These are phyloP conservation scores for Eupsilia transversa DNA, from an alignment of 2,888 invertebrate genomes.

Conservation along the genomic window DNA sequence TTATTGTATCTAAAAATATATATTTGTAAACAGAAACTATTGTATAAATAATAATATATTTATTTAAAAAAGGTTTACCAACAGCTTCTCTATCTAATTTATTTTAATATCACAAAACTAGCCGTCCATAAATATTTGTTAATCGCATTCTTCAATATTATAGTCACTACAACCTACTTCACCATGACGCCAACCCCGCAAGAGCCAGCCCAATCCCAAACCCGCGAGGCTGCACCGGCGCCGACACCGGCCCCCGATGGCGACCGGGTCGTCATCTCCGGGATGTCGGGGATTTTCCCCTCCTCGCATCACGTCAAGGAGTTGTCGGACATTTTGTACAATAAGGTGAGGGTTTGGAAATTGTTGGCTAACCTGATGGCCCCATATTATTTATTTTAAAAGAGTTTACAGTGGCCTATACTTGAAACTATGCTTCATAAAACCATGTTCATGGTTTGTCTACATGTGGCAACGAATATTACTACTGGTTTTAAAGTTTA, in stretches of 20 bases:
- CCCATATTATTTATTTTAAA: too few species aligned
- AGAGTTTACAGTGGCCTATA: too few species aligned
- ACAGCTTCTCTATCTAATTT: too few species aligned
- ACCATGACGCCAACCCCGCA: slow-evolving; percentile 60
- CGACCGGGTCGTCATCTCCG: slow-evolving; percentile 64
- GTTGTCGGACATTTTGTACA: slow-evolving; percentile 62
- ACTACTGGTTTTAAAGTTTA: too few species aligned
- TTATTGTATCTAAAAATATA: not conserved
- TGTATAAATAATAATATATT: not conserved
- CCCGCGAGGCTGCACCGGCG: not conserved
- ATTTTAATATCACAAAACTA: not conserved
- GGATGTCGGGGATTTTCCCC: slow-evolving; percentile 75
- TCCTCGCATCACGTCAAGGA: slow-evolving; percentile 65
- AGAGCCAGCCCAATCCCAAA: slow-evolving; percentile 32
- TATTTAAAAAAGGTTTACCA: too few species aligned
- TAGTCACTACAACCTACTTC: not conserved
- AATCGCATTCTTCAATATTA: not conserved
- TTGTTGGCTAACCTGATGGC: too few species aligned
- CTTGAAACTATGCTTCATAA: too few species aligned
- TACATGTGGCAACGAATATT: too few species aligned
- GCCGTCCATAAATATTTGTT: not conserved
- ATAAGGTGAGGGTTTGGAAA: slow-evolving; percentile 58
- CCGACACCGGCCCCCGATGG: slow-evolving; percentile 8
- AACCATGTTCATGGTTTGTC: too few species aligned
- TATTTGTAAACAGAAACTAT: not conserved